Conservation (phyloP, 2,797 vertebrate genomes). For the Spondyliosoma cantharus region DNA sequence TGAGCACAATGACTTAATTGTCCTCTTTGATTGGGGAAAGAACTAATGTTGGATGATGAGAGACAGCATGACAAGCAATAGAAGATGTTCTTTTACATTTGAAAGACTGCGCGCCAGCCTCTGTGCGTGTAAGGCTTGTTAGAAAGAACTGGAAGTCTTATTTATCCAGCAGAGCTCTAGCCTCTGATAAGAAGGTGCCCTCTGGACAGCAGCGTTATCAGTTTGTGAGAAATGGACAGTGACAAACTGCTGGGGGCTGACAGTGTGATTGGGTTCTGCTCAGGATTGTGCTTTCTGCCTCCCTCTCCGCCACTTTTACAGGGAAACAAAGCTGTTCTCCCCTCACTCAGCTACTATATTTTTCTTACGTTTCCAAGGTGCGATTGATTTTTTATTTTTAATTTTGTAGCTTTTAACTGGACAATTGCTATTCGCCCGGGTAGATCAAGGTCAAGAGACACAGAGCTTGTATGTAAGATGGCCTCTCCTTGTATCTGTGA, state of each 20-base stretch:
- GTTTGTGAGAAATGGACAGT: constrained; percentile 38
- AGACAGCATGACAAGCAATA: constrained; percentile 45
- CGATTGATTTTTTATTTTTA: neutral
- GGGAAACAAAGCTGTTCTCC: neutral
- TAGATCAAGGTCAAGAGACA: neutral
- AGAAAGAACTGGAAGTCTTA: constrained; percentile 27
- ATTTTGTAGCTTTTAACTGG: constrained; percentile 7
- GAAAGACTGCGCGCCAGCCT: constrained; percentile 17
- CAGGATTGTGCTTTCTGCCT: constrained; percentile 10
- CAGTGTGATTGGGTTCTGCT: constrained; percentile 30
- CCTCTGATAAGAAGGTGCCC: constrained; percentile 41
- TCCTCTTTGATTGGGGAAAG: constrained; percentile 49
- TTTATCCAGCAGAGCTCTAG: constrained; percentile 35
- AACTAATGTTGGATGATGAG: constrained; percentile 39
- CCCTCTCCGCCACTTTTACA: neutral
- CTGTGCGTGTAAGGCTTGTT: constrained; percentile 19
- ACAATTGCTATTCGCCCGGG: constrained; percentile 14
- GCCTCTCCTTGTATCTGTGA: constrained; percentile 8
- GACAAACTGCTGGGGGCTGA: constrained; percentile 42
- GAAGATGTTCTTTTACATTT: constrained; percentile 34
- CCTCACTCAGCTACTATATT: neutral
- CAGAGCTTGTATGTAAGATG: neutral
- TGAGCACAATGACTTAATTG: constrained; percentile 62
- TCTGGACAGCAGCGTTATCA: constrained; percentile 49
- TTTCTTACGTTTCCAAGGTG: constrained; percentile 12